Percentiles rank a stretch among this genome's conserved stretches.
Evolutionary conservation across 2,888 invertebrate genomes (phyloP).

Genomic region (Tillus elongatus): DNA sequence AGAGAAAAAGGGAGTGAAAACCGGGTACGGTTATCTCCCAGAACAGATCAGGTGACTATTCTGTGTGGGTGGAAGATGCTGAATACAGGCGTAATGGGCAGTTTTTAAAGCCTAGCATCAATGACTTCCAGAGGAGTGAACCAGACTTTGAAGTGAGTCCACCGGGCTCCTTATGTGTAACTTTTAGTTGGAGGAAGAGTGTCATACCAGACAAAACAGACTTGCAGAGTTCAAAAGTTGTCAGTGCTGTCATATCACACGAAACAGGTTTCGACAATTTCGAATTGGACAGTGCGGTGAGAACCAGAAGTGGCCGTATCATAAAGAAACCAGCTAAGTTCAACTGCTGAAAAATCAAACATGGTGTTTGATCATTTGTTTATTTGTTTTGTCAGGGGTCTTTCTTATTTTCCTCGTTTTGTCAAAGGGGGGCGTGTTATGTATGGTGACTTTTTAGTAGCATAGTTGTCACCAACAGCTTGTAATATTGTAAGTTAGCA

Average conservation of each 20-base stretch:
- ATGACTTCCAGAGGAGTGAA: no score
- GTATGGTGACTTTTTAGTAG: neutral
- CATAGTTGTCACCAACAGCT: no score
- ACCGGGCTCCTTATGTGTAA: neutral
- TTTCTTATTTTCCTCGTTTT: neutral
- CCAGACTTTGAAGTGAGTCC: constrained; percentile 1
- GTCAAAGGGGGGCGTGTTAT: constrained; percentile 1
- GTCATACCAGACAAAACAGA: no score
- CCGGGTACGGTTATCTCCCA: no score
- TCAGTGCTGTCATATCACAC: no score
- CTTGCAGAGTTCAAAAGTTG: no score
- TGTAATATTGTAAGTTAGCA: no score
- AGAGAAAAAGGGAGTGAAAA: no score
- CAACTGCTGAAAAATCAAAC: neutral
- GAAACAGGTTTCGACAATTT: neutral
- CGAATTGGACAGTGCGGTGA: neutral
- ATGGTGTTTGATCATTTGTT: neutral
- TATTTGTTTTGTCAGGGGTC: neutral
- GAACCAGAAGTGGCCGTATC: neutral
- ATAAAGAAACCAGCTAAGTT: neutral
- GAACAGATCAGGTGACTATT: no score
- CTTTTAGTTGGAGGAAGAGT: constrained; percentile 2
- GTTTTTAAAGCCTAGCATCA: no score
- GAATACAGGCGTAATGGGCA: no score
- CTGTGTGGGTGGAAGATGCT: no score